These are phyloP conservation scores for Pogonocichla stellata DNA, from an alignment of 2,113 vertebrate species.

Conservation along the genomic window DNA sequence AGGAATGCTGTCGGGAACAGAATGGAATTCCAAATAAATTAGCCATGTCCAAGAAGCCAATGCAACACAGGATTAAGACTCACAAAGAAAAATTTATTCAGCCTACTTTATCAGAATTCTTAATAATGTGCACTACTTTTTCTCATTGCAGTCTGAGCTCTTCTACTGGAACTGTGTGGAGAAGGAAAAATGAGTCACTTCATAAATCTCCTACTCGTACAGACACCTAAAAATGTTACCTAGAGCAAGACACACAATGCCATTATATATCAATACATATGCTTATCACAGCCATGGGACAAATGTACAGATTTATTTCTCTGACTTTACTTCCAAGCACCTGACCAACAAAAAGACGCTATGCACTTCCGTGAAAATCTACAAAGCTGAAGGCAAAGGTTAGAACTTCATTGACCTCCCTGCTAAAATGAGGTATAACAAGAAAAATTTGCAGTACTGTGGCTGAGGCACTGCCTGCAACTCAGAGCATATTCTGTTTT, in stretches of 20 bases:
- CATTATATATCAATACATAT: not conserved
- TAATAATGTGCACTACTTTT: constrained; percentile 51
- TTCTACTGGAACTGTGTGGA: constrained; percentile 32
- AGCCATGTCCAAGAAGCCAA: constrained; percentile 76
- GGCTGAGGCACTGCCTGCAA: constrained; percentile 14
- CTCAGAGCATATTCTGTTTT: not conserved
- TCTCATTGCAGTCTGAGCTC: constrained; percentile 60
- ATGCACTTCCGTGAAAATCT: not conserved
- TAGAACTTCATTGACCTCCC: not conserved
- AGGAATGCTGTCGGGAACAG: constrained; percentile 71
- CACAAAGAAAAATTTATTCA: constrained; percentile 76
- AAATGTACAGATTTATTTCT: not conserved
- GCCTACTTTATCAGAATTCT: constrained; percentile 76
- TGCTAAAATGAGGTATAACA: not conserved
- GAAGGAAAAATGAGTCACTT: constrained; percentile 61
- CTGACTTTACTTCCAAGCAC: not conserved
- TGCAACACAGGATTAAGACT: constrained; percentile 74
- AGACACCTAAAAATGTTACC: constrained; percentile 14
- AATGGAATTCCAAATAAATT: constrained; percentile 79
- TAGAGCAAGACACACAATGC: not conserved
- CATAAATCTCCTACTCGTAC: constrained; percentile 48
- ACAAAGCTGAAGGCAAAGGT: not conserved
- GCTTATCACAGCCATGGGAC: not conserved
- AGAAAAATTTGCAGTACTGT: not conserved
- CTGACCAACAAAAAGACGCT: not conserved